Conservation (phyloP, 1,140 invertebrate genomes). For the Leptinotarsa defecta region DNA sequence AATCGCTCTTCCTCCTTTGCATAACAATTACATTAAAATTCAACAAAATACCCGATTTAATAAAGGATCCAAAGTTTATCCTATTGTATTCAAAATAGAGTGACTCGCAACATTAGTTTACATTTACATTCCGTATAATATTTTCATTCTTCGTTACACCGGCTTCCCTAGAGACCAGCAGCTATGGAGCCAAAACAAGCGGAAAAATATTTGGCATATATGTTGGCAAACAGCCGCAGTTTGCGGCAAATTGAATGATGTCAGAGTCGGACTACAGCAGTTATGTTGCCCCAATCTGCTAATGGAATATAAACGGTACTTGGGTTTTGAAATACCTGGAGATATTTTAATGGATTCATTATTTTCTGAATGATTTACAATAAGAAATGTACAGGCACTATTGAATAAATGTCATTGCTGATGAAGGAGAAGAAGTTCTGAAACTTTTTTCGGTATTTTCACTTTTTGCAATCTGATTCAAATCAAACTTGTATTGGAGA, state of each 20-base stretch:
- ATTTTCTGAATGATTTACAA: too few species aligned
- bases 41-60: slow-evolving; percentile 13
- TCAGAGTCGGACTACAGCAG: background rate
- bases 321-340: too few species aligned
- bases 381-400: too few species aligned
- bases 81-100: slow-evolving; percentile 29
- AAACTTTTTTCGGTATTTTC: too few species aligned
- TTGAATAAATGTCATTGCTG: too few species aligned
- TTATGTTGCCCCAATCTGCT: too few species aligned
- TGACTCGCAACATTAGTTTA: slow-evolving; percentile 37
- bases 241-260: slow-evolving; percentile 33
- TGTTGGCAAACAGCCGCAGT: slow-evolving; percentile 26
- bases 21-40: slow-evolving; percentile 21
- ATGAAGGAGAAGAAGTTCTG: too few species aligned
- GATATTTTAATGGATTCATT: too few species aligned
- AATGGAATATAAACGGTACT: too few species aligned
- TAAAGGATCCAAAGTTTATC: slow-evolving; percentile 18
- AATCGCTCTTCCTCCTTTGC: slow-evolving; percentile 9
- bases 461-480: too few species aligned
- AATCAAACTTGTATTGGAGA: too few species aligned
- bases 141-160: slow-evolving; percentile 28
- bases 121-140: slow-evolving; percentile 34
- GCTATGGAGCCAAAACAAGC: slow-evolving; percentile 29
- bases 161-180: slow-evolving; percentile 8
- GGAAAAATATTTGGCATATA: slow-evolving; percentile 38